These are phyloP conservation scores for Iselma pallidipennis DNA, from an alignment of 2,888 invertebrate genomes.

Conservation along the genomic window DNA sequence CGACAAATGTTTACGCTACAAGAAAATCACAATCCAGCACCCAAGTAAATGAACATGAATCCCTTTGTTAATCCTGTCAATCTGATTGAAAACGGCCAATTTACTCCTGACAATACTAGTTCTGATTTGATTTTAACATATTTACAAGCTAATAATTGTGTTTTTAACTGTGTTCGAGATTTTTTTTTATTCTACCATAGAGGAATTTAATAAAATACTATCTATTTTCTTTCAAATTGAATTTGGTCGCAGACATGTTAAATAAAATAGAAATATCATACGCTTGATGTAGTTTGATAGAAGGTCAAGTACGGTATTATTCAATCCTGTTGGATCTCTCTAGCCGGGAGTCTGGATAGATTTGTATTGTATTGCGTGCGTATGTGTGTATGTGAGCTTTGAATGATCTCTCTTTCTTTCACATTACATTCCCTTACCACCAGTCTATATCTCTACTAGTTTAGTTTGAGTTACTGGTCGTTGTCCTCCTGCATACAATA, in stretches of 20 bases:
- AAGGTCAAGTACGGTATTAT: background rate
- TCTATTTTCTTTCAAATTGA: no score
- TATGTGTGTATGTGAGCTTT: no score
- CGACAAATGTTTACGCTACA: slow-evolving; percentile 40
- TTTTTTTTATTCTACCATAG: no score
- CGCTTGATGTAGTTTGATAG: background rate
- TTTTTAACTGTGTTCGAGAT: no score
- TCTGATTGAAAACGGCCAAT: background rate
- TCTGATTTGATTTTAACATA: background rate
- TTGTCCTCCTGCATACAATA: no score
- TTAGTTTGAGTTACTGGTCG: background rate
- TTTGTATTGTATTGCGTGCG: background rate
- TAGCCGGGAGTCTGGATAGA: background rate
- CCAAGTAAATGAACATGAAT: slow-evolving; percentile 46
- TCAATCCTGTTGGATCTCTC: background rate
- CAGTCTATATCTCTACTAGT: background rate
- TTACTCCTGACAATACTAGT: background rate
- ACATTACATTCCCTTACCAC: background rate
- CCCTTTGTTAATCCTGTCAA: slow-evolving; percentile 41
- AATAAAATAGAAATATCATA: background rate
- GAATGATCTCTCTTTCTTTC: background rate
- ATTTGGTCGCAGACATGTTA: background rate
- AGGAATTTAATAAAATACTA: no score
- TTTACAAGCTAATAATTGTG: no score
- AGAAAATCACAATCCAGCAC: slow-evolving; percentile 43